Percentiles rank a stretch among this genome's conserved stretches.
These are phyloP conservation scores for Otolemur crassicaudatus DNA, from an alignment of 2,797 vertebrate species.

Conservation along the genomic window DNA sequence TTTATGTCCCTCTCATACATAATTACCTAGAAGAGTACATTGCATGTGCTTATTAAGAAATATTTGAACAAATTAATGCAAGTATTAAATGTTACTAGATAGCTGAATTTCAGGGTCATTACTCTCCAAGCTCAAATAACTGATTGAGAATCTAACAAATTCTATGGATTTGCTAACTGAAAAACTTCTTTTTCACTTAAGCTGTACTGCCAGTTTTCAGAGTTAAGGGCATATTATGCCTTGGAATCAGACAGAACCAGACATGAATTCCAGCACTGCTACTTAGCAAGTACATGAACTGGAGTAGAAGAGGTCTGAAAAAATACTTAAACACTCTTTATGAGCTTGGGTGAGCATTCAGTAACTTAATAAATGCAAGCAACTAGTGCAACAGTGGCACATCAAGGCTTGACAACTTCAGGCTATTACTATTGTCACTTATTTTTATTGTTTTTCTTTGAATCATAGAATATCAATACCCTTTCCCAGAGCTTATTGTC, in stretches of 20 bases:
- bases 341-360: neutral
- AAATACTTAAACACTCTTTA: neutral
- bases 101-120: neutral
- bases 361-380: neutral
- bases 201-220: neutral
- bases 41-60: neutral
- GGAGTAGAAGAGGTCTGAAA: neutral
- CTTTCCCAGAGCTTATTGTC: neutral
- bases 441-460: neutral
- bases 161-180: neutral
- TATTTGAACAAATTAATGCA: slow-evolving; percentile 30
- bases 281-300: neutral
- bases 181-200: neutral
- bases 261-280: neutral
- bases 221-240: neutral
- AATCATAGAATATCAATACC: neutral
- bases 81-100: neutral
- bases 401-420: neutral
- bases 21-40: neutral
- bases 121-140: neutral
- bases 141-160: neutral
- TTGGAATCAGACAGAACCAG: neutral
- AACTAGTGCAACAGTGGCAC: neutral
- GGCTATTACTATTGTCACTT: neutral
- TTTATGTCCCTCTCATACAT: neutral